phyloP scores from a whole-genome alignment of 2,113 vertebrate species.

The Lampris incognitus region DNA sequence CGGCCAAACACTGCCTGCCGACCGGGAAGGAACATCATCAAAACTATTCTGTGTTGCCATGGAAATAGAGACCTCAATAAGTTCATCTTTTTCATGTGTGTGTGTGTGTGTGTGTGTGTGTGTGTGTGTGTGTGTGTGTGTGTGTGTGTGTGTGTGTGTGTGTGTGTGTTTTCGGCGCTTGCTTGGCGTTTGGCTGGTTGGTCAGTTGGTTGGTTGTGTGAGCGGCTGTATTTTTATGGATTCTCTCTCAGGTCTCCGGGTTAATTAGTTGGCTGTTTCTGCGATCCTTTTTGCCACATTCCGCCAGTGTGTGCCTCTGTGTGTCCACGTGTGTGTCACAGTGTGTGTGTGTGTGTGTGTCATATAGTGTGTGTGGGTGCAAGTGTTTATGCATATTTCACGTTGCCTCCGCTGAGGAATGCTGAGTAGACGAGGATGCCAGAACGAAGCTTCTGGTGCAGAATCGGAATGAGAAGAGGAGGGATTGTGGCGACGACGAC shows the following conservation, averaged over 20 bases:
- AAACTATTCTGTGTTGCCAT: slow-evolving; percentile 86
- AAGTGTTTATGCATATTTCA: slow-evolving; percentile 1
- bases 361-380: slow-evolving; percentile 8
- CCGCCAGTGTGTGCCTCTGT: background rate
- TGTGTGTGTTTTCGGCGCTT: slow-evolving; percentile 51
- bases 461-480: slow-evolving; percentile 46
- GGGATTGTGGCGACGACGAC: slow-evolving; percentile 44
- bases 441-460: slow-evolving; percentile 13
- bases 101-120: slow-evolving; percentile 18
- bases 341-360: background rate
- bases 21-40: slow-evolving; percentile 85
- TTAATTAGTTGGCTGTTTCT: slow-evolving; percentile 20
- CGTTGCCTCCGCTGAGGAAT: slow-evolving; percentile 7
- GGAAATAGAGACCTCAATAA: slow-evolving; percentile 85
- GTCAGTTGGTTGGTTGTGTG: slow-evolving; percentile 54
- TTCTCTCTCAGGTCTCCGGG: slow-evolving; percentile 37
- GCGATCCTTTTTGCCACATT: slow-evolving; percentile 3
- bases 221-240: slow-evolving; percentile 38
- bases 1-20: slow-evolving; percentile 80
- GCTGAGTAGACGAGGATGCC: slow-evolving; percentile 21
- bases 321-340: background rate
- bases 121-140: slow-evolving; percentile 37
- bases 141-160: slow-evolving; percentile 26
- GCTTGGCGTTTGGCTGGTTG: slow-evolving; percentile 65
- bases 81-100: slow-evolving; percentile 78